These are phyloP conservation scores for Drosophila monieri DNA, from an alignment of 2,888 invertebrate genomes.

Conservation along the genomic window DNA sequence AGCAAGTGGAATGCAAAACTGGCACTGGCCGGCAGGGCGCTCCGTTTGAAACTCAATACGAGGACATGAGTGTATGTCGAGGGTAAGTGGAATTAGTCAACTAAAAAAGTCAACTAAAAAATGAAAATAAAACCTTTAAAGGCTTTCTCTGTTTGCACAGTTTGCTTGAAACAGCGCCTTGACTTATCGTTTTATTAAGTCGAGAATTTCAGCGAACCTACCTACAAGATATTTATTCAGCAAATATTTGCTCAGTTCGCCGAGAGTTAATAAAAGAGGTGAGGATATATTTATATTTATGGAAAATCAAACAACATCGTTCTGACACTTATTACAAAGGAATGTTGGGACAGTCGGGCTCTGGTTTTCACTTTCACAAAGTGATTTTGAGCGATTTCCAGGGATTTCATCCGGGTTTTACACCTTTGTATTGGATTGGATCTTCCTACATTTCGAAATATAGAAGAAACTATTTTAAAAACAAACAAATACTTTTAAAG, in stretches of 20 bases:
- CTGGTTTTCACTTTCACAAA: no score
- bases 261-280: conserved; percentile 23
- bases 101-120: conserved; percentile 6
- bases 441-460: no score
- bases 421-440: no score
- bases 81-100: conserved; percentile 21
- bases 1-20: conserved; percentile 60
- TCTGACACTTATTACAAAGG: background rate
- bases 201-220: conserved; percentile 37
- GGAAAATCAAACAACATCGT: conserved; percentile 15
- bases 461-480: no score
- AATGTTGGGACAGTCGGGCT: background rate
- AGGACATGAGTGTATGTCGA: conserved; percentile 30
- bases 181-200: conserved; percentile 6
- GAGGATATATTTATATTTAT: conserved; percentile 15
- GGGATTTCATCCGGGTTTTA: no score
- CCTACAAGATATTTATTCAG: conserved; percentile 34
- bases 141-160: conserved; percentile 37
- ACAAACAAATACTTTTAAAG: no score
- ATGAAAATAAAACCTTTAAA: conserved; percentile 25
- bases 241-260: conserved; percentile 50
- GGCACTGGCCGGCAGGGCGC: conserved; percentile 12
- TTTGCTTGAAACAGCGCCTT: conserved; percentile 15
- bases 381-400: no score
- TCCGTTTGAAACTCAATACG: conserved; percentile 40